A percentile compares a stretch with the other conserved stretches of the same genome.
Conservation (phyloP, 1,140 invertebrate species). For the Ruditapes philippinarum region DNA sequence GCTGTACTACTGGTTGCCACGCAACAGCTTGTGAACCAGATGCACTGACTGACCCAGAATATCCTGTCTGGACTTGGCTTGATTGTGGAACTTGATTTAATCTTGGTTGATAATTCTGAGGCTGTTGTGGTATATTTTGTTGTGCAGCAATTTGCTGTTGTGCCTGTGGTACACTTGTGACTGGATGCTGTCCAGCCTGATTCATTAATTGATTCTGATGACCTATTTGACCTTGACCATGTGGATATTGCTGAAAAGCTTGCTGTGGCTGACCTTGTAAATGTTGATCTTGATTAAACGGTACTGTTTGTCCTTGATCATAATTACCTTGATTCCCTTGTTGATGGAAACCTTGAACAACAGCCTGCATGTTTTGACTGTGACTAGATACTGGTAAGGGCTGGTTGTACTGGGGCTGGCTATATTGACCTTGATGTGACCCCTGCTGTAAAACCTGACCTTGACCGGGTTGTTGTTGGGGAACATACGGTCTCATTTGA, state of each 20-base stretch:
- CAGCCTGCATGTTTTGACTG: not conserved
- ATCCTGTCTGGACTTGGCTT: not conserved
- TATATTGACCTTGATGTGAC: not conserved
- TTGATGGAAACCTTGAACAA: slow-evolving; percentile 29
- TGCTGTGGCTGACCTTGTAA: slow-evolving; percentile 38
- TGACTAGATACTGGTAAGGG: not conserved
- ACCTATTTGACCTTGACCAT: slow-evolving; percentile 5
- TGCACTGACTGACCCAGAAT: not conserved
- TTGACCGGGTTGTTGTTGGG: slow-evolving; percentile 1
- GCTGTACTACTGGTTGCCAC: slow-evolving; percentile 16
- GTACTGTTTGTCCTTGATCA: slow-evolving; percentile 30
- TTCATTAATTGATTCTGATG: slow-evolving; percentile 38
- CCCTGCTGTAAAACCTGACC: not conserved
- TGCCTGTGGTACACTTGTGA: not conserved
- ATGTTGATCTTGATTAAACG: slow-evolving; percentile 36
- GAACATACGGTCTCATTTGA: slow-evolving; percentile 23
- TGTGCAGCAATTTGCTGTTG: slow-evolving; percentile 37
- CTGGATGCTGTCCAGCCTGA: not conserved
- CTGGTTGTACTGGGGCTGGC: slow-evolving; percentile 40
- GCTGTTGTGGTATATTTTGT: not conserved
- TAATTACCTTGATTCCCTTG: slow-evolving; percentile 35
- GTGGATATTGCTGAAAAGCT: slow-evolving; percentile 3
- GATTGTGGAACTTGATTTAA: slow-evolving; percentile 34
- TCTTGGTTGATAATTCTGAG: slow-evolving; percentile 5
- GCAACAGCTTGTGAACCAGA: not conserved